These are phyloP conservation scores for Lichenostomus cassidix DNA, from an alignment of 2,113 vertebrate species.

Conservation along the genomic window DNA sequence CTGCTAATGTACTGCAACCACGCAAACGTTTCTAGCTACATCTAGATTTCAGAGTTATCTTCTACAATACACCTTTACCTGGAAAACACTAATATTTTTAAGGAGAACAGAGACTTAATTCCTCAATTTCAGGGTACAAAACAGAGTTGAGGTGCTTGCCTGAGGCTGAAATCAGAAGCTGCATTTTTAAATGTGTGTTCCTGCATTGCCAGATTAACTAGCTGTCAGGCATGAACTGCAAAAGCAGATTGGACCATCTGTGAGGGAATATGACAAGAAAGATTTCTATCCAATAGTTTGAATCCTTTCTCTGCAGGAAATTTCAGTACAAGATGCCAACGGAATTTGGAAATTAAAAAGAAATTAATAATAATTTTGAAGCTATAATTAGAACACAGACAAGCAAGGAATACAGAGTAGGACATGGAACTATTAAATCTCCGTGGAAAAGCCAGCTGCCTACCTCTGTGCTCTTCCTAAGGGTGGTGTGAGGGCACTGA, in stretches of 20 bases:
- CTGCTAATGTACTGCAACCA: not conserved
- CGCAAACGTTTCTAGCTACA: not conserved
- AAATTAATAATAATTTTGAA: not conserved
- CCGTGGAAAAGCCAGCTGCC: not conserved
- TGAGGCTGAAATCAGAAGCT: not conserved
- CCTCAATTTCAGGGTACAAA: not conserved
- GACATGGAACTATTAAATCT: not conserved
- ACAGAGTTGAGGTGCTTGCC: not conserved
- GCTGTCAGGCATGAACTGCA: not conserved
- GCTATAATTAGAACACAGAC: not conserved
- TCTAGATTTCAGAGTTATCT: not conserved
- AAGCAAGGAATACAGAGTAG: not conserved
- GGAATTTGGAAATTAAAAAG: not conserved
- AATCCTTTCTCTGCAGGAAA: not conserved
- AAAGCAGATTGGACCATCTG: slow-evolving; percentile 24
- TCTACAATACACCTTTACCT: not conserved
- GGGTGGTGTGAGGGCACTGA: not conserved
- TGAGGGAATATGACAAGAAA: not conserved
- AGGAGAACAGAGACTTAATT: not conserved
- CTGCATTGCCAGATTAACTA: not conserved
- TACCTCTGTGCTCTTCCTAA: not conserved
- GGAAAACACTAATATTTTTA: not conserved
- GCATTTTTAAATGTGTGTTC: not conserved
- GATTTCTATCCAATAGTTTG: not conserved
- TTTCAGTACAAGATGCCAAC: not conserved